A percentile compares a stretch with the other conserved stretches of the same genome.
Conservation (phyloP, 2,797 vertebrate species). For the Sternotherus odoratus region DNA sequence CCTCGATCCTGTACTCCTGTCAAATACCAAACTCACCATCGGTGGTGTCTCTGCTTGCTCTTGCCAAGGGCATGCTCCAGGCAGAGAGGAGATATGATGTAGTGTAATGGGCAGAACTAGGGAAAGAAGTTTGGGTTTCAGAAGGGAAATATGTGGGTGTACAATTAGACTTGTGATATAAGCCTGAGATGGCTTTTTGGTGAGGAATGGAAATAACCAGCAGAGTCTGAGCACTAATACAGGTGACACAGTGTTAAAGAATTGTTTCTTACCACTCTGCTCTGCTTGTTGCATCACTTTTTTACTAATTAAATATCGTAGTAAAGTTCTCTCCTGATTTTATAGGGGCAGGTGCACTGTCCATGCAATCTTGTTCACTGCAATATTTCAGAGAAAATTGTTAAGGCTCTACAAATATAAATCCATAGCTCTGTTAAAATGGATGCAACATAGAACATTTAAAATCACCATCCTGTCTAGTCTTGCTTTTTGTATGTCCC, state of each 20-base stretch:
- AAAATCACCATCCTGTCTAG: not conserved
- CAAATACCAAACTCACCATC: not conserved
- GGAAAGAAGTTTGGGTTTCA: not conserved
- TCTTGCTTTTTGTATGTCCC: not conserved
- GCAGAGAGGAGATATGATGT: not conserved
- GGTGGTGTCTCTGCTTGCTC: not conserved
- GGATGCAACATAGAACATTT: not conserved
- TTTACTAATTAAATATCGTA: slow-evolving; percentile 26
- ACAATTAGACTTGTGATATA: not conserved
- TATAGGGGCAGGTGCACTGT: not conserved
- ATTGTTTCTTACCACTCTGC: not conserved
- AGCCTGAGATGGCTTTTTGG: not conserved
- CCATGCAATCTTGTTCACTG: not conserved
- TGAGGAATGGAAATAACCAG: not conserved
- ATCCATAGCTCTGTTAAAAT: not conserved
- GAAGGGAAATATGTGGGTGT: not conserved
- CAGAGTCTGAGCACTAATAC: not conserved
- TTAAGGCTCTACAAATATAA: not conserved
- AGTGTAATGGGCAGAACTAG: not conserved
- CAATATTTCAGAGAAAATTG: slow-evolving; percentile 29
- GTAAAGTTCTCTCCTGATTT: not conserved
- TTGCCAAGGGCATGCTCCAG: not conserved
- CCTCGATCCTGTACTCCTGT: not conserved
- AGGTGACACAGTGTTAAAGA: slow-evolving; percentile 4
- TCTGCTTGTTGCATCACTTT: not conserved